A percentile compares a stretch with the other conserved stretches of the same genome.
Evolutionary conservation across 2,888 invertebrate genomes (phyloP).

Genomic region (Leptopilina drosophilae): DNA sequence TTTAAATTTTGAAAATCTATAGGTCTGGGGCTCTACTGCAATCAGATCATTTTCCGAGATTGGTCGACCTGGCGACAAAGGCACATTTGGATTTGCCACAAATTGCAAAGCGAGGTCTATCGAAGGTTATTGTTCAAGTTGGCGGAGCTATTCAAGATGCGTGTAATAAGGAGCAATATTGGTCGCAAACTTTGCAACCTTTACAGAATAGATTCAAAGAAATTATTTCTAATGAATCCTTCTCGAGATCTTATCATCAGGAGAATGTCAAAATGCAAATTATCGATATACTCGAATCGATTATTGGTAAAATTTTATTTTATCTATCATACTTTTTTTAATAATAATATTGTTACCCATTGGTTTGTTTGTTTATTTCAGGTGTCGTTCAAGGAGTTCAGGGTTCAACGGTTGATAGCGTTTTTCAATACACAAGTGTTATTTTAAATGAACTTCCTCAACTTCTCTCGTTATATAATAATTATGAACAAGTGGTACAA

Average conservation of each 20-base stretch:
- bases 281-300: slow-evolving; percentile 86
- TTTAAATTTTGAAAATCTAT: slow-evolving; percentile 50
- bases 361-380: slow-evolving; percentile 48
- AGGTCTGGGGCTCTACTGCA: slow-evolving; percentile 80
- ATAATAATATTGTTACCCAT: too few species aligned
- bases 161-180: slow-evolving; percentile 61
- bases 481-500: slow-evolving; percentile 88
- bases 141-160: slow-evolving; percentile 78
- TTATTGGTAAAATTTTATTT: slow-evolving; percentile 77
- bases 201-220: slow-evolving; percentile 80
- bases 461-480: slow-evolving; percentile 86
- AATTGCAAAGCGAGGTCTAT: slow-evolving; percentile 82
- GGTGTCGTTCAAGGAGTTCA: slow-evolving; percentile 84
- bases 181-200: slow-evolving; percentile 72
- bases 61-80: slow-evolving; percentile 79
- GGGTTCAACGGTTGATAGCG: slow-evolving; percentile 76
- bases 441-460: slow-evolving; percentile 84
- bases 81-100: slow-evolving; percentile 80
- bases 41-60: slow-evolving; percentile 79
- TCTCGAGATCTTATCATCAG: slow-evolving; percentile 79
- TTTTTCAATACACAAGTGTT: slow-evolving; percentile 82
- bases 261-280: slow-evolving; percentile 84
- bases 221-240: slow-evolving; percentile 79
- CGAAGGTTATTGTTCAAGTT: slow-evolving; percentile 85
- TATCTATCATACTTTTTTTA: neutral